These are phyloP conservation scores for Eulimnadia texana DNA, from an alignment of 1,140 invertebrate species.

Conservation along the genomic window DNA sequence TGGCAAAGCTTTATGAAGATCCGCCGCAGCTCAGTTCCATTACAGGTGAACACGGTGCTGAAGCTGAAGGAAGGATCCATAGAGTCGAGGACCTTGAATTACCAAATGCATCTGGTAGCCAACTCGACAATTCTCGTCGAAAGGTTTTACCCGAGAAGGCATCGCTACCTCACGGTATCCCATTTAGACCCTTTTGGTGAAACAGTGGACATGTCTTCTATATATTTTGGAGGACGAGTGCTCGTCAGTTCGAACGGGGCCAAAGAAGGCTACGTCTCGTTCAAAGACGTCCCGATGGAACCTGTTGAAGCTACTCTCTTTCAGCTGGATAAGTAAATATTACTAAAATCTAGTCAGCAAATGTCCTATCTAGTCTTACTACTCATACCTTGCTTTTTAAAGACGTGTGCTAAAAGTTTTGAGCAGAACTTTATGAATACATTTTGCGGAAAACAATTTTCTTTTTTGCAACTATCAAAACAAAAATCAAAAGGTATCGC, in stretches of 20 bases:
- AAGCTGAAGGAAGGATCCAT: constrained; percentile 42
- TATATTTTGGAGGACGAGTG: constrained; percentile 57
- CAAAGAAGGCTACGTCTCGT: constrained; percentile 42
- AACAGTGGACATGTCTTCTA: constrained; percentile 48
- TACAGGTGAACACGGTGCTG: constrained; percentile 49
- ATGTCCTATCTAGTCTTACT: not conserved
- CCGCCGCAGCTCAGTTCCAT: constrained; percentile 41
- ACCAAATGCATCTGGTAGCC: constrained; percentile 21
- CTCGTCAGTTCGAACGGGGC: constrained; percentile 37
- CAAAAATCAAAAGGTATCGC: too few relatives aligned
- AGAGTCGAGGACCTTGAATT: constrained; percentile 43
- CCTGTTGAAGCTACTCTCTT: constrained; percentile 46
- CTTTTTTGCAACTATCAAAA: too few relatives aligned
- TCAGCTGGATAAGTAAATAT: constrained; percentile 42
- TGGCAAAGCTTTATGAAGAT: constrained; percentile 40
- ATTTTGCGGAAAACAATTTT: too few relatives aligned
- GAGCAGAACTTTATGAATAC: not conserved
- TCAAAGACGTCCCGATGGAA: constrained; percentile 43
- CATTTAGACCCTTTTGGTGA: constrained; percentile 45
- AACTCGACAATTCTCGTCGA: constrained; percentile 52
- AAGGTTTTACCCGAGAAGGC: constrained; percentile 55
- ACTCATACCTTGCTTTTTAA: not conserved
- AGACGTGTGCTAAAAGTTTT: not conserved
- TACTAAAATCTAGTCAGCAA: not conserved
- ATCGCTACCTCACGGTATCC: constrained; percentile 52